Base-by-base conservation (phyloP, 2,888 invertebrate genomes). In the Nemotelus nigrinus region DNA sequence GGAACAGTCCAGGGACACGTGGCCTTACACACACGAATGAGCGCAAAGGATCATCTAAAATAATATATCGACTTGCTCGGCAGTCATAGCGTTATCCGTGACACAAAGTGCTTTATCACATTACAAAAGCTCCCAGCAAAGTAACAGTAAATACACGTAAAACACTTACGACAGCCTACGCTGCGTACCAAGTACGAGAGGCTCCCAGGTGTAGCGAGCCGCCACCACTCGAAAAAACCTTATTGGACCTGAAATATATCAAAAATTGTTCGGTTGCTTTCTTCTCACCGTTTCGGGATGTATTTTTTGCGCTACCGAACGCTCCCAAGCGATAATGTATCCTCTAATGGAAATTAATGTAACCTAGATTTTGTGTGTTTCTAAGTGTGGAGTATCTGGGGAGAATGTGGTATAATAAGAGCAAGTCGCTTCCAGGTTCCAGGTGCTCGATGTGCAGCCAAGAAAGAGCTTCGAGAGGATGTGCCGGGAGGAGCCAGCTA, bases 321-420 rank as follows among this genome's bases (percentile, higher is more conserved):
- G 48, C 74, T 41, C 74, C 74, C 41, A 60, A 74, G 60, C 60
- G 74, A 74, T 74, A 74, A 74, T 74, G 74, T 74, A 60, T 60
- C 60, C 74, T 74, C 60, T 74, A 74, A 74, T 74, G 74, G 63
- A 74, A 74, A 74, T 74, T 74, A 63, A 74, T 74, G 74, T 60
- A 74, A 74, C 74, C 74, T 74, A 48, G 43, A 60, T 74, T 60
- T 74, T 74, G 72, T 72, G 72, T 58, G 60, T 60, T 25, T 60
- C n/a, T n/a, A 44, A n/a, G 60, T 57, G 45, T 41, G 6, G 6
- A n/a, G 25, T 5, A 6, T 55, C 41, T 43, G 41, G 44, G 45
- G 43, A 44, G 43, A 47, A 8, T 7, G 3, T n/a, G 3, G 72
- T 8, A 72, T 72, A 45, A 72, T 60, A 41, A 60, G 58, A 60